Evolutionary conservation across 2,113 vertebrate species (phyloP).

Genomic region (Colinus virginianus): DNA sequence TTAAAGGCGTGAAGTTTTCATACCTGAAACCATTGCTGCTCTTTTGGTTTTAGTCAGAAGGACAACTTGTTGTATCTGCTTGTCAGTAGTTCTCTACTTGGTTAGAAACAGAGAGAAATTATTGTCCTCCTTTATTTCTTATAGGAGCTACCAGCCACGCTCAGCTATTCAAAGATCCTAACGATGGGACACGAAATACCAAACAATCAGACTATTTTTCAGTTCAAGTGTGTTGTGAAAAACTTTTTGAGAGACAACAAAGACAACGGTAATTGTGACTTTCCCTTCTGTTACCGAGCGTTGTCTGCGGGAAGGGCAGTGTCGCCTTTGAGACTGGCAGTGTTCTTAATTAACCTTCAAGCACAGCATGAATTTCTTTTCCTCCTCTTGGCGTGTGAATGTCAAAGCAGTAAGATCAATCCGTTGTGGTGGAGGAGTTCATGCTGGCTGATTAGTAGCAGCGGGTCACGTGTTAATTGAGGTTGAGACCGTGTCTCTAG

Average conservation of each 20-base stretch:
- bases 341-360: background rate
- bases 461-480: accelerated
- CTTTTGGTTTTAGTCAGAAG: background rate
- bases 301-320: background rate
- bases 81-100: accelerated
- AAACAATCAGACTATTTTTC: constrained; percentile 74
- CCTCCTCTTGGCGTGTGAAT: accelerated
- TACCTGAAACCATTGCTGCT: background rate
- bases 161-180: constrained; percentile 85
- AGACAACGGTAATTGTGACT: constrained; percentile 81
- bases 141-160: constrained; percentile 84
- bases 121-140: background rate
- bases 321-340: too few species aligned
- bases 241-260: constrained; percentile 83
- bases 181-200: constrained; percentile 88
- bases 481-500: background rate
- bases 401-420: accelerated
- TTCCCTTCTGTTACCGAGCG: accelerated
- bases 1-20: accelerated
- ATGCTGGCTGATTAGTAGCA: background rate
- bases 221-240: constrained; percentile 83
- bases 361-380: too few species aligned
- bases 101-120: background rate
- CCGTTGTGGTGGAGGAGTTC: background rate
- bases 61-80: accelerated